Conservation (phyloP, 2,888 invertebrate genomes). For the Ctena decussata region DNA sequence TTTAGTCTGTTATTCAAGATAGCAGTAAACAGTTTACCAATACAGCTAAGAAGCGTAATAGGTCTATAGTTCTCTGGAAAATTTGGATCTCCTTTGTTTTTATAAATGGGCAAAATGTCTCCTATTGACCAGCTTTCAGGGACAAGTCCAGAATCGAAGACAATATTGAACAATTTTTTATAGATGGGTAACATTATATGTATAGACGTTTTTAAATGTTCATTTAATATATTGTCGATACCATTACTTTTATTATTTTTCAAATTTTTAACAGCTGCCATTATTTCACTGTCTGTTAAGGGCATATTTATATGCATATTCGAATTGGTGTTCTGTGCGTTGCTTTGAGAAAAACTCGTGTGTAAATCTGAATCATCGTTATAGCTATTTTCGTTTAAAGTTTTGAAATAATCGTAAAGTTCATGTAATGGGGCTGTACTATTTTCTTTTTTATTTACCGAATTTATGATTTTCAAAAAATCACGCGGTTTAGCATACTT, state of each 20-base stretch:
- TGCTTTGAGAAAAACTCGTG: background rate
- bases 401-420: background rate
- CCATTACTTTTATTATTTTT: background rate
- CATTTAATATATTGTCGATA: background rate
- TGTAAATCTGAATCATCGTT: background rate
- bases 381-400: background rate
- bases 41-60: background rate
- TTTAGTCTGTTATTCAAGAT: background rate
- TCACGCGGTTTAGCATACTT: background rate
- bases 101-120: background rate
- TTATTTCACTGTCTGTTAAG: background rate
- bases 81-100: background rate
- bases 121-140: background rate
- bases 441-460: background rate
- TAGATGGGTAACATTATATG: background rate
- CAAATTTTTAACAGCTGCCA: background rate
- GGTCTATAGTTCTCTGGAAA: background rate
- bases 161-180: background rate
- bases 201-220: background rate
- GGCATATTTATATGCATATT: background rate
- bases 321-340: background rate
- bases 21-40: background rate
- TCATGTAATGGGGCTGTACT: background rate
- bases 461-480: background rate
- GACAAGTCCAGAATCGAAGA: background rate